Evolutionary conservation across 1,140 invertebrate genomes (phyloP).

Genomic region (Philopotamus ludificatus): DNA sequence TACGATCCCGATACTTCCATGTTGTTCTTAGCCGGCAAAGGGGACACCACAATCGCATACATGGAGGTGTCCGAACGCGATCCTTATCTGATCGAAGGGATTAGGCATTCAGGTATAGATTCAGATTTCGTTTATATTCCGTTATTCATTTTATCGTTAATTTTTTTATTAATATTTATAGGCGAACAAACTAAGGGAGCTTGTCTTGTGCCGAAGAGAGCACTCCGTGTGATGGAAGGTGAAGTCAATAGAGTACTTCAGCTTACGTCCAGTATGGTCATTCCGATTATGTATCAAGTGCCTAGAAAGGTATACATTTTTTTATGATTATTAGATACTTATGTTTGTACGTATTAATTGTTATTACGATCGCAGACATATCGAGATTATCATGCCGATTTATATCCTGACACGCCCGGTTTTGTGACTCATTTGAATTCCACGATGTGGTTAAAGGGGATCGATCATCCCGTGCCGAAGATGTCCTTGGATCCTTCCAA

Average conservation of each 20-base stretch:
- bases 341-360: slow-evolving; percentile 4
- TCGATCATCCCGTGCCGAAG: slow-evolving; percentile 69
- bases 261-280: slow-evolving; percentile 78
- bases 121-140: not conserved
- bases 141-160: too few species aligned
- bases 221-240: slow-evolving; percentile 89
- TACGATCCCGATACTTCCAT: slow-evolving; percentile 91
- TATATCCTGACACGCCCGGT: slow-evolving; percentile 86
- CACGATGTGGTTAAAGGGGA: slow-evolving; percentile 74
- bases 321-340: slow-evolving; percentile 15
- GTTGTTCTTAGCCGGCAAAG: slow-evolving; percentile 92
- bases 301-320: slow-evolving; percentile 74
- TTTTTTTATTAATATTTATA: slow-evolving; percentile 19
- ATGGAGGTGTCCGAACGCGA: slow-evolving; percentile 84
- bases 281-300: slow-evolving; percentile 92
- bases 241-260: slow-evolving; percentile 90
- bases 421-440: slow-evolving; percentile 73
- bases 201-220: slow-evolving; percentile 87
- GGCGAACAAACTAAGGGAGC: slow-evolving; percentile 91
- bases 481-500: slow-evolving; percentile 78
- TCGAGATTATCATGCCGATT: slow-evolving; percentile 87
- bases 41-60: slow-evolving; percentile 83
- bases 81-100: slow-evolving; percentile 80
- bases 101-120: slow-evolving; percentile 67
- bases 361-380: slow-evolving; percentile 65